A percentile compares a stretch with the other conserved stretches of the same genome.
Evolutionary conservation across 2,888 invertebrate species (phyloP).

Genomic region (Noctua comes): DNA sequence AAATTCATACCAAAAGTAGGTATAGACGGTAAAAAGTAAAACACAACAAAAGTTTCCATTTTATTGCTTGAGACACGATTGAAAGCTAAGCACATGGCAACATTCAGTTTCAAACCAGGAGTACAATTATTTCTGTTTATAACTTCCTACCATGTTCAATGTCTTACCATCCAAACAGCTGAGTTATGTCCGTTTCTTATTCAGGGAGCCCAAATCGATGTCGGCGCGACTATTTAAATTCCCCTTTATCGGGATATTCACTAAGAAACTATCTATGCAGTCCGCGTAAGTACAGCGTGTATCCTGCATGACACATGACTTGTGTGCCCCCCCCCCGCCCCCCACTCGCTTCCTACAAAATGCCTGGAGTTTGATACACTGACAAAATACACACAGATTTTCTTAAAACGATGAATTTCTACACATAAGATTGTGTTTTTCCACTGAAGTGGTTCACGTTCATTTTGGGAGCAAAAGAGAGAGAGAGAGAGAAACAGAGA

Average conservation of each 20-base stretch:
- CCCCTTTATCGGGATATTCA: slow-evolving; percentile 82
- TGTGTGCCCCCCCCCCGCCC: slow-evolving; percentile 23
- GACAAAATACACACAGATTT: slow-evolving; percentile 12
- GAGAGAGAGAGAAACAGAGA: no score
- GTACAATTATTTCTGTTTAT: not conserved
- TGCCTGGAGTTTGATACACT: slow-evolving; percentile 44
- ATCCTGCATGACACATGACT: slow-evolving; percentile 51
- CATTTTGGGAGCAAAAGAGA: not conserved
- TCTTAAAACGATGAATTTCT: not conserved
- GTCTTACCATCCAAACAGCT: slow-evolving; percentile 28
- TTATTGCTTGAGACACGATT: not conserved
- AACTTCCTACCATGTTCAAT: slow-evolving; percentile 30
- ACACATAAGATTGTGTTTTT: slow-evolving; percentile 2
- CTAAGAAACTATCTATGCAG: slow-evolving; percentile 83
- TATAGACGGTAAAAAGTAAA: not conserved
- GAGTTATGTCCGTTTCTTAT: slow-evolving; percentile 70
- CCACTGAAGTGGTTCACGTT: not conserved
- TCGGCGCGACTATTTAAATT: slow-evolving; percentile 81
- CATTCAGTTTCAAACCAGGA: not conserved
- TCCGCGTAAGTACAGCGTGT: slow-evolving; percentile 83
- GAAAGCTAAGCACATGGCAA: no score
- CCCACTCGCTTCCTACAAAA: slow-evolving; percentile 42
- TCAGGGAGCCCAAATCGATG: slow-evolving; percentile 81
- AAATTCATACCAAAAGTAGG: not conserved
- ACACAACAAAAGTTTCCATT: not conserved